These are phyloP conservation scores for Camelus dromedarius DNA, from an alignment of 2,113 vertebrate species.

Conservation along the genomic window DNA sequence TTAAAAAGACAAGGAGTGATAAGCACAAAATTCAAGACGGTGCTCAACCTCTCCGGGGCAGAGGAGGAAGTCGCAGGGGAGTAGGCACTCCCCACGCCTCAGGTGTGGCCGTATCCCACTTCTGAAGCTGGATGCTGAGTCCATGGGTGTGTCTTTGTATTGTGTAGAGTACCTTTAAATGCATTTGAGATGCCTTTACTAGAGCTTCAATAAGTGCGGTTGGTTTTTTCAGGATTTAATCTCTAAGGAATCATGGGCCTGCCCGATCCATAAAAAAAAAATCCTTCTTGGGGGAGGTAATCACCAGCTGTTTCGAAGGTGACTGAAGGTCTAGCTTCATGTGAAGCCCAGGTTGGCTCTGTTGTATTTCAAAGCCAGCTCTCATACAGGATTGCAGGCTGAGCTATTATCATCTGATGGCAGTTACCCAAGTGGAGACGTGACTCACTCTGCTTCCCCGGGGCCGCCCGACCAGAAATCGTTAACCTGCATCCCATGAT, in stretches of 20 bases:
- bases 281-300: neutral
- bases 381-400: neutral
- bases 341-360: neutral
- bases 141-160: neutral
- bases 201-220: neutral
- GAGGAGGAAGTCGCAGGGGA: neutral
- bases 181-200: neutral
- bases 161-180: neutral
- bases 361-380: neutral
- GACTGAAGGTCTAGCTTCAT: neutral
- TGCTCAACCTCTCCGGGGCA: neutral
- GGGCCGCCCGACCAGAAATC: neutral
- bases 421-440: neutral
- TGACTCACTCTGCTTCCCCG: neutral
- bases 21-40: neutral
- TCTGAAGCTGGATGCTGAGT: neutral
- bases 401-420: neutral
- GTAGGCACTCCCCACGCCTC: too few species aligned
- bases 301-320: neutral
- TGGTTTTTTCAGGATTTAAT: neutral
- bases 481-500: constrained; percentile 44
- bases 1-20: neutral
- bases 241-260: neutral
- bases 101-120: neutral
- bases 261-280: neutral